Evolutionary conservation across 2,888 invertebrate species (phyloP), one percentile per base, ranked within the genome.

Genomic region (Podotricha telesiphe): DNA sequence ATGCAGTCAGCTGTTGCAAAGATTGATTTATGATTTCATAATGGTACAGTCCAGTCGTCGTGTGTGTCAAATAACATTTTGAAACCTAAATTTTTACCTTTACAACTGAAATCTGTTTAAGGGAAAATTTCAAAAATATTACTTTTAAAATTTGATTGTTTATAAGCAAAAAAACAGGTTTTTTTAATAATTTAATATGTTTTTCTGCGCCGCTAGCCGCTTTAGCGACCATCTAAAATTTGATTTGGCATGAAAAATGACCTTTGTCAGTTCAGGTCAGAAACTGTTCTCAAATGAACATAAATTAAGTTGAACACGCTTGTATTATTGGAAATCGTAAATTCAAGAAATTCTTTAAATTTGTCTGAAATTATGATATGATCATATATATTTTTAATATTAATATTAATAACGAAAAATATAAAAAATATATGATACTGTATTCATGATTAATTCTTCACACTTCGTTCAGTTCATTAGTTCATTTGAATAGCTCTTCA

Each of bases 271-370:
- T n/a, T 0, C 4, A n/a, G 4, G 3, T n/a, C n/a, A 42, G 13
- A 42, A 8, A 8, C 28, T 53, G 10, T 8, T 42, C 28, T 53
- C 34, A 34, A 55, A 55, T 28, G 17, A 55, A 53, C 53, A 28
- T 22, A 28, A 34, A 34, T 55, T 55, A n/a, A 55, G 53, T 28
- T 55, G 53, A 55, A 55, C 53, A n/a, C 17, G 28, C 48, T 48
- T 17, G n/a, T 34, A n/a, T n/a, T n/a, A n/a, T n/a, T n/a, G 10
- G 17, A 34, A 17, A 55, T 17, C 3, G 6, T 34, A 17, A 11
- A 5, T 34, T 8, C n/a, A 17, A 10, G 28, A 53, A 53, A 7
- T 11, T 53, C 17, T 20, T 17, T 1, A 17, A 17, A 4, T 53
- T 17, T 28, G 10, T n/a, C n/a, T n/a, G n/a, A 11, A 34, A 11